phyloP scores from a whole-genome alignment of 2,113 vertebrate species.

The Eclectus roratus region DNA sequence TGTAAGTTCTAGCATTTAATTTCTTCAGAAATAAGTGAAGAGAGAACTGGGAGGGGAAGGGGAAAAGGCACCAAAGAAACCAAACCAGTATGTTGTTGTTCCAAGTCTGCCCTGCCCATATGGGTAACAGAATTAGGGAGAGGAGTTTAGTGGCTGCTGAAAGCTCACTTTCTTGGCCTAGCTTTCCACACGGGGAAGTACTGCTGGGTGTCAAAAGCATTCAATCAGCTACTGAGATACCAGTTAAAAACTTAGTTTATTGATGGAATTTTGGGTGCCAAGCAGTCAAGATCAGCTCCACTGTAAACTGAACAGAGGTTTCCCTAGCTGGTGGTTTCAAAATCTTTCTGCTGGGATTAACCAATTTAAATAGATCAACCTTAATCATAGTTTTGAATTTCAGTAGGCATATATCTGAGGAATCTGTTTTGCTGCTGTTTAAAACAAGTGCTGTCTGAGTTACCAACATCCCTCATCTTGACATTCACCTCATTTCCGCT shows the following conservation, averaged over 20 bases:
- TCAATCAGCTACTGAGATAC: not conserved
- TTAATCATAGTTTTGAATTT: not conserved
- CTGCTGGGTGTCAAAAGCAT: not conserved
- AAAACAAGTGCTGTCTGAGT: not conserved
- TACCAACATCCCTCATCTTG: not conserved
- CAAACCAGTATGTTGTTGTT: not conserved
- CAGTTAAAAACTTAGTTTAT: not conserved
- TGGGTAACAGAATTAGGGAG: not conserved
- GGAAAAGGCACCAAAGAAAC: not conserved
- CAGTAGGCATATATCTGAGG: not conserved
- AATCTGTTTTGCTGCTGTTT: not conserved
- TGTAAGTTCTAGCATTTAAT: not conserved
- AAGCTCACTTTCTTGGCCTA: not conserved
- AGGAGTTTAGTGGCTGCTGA: not conserved
- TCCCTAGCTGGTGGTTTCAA: not conserved
- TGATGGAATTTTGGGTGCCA: not conserved
- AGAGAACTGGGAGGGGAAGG: not conserved
- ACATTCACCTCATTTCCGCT: not conserved
- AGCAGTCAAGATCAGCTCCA: not conserved
- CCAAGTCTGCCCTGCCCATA: not conserved
- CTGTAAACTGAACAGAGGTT: not conserved
- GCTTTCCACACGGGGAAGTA: not conserved
- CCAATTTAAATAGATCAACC: not conserved
- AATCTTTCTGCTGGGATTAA: not conserved
- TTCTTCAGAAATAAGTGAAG: not conserved